Evolutionary conservation across 2,888 invertebrate genomes (phyloP), one percentile per base, ranked within the genome.

Genomic region (Agrochola litura): DNA sequence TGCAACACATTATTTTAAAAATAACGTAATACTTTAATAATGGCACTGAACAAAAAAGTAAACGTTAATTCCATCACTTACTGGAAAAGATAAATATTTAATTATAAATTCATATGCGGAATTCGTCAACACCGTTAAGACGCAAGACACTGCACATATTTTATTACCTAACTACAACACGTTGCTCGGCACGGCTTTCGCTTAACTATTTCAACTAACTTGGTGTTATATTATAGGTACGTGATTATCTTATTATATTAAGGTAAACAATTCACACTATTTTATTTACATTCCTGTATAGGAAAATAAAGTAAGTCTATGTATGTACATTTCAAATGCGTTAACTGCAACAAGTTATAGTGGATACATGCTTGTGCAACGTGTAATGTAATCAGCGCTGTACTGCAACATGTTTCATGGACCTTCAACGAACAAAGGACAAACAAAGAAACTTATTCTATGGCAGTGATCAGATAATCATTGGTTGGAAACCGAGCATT

Each of bases 21-120:
- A 95, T 95, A 96, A 95, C 94, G 93, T 94, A 96, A 96, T 95
- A 95, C 95, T 95, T 94, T 93, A 92, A 93, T 92, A 95, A 96
- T 96, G 96, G 96, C 96, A 96, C 96, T 94, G 95, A 95, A 95
- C 90, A 93, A 94, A 94, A 30, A 94, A 93, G 91, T 89, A 93
- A 93, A 92, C 89, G 89, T 91, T 91, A 90, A 92, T 90, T 91
- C 89, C 88, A 91, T 92, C 89, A 92, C 89, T 89, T 91, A 91
- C 88, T 91, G 90, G 89, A 92, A 92, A 88, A 88, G 89, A 88
- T 88, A 92, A 92, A 91, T 89, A 88, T 89, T 88, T 85, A 89
- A 90, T 90, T 88, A 86, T 89, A 88, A 89, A 88, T 88, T 86
- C 86, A 89, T 89, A 89, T 90, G 85, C 91, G 91, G 92, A 93